Evolutionary conservation across 1,140 invertebrate genomes (phyloP), one percentile per base, ranked within the genome.

Genomic region (Penaeus japonicus): DNA sequence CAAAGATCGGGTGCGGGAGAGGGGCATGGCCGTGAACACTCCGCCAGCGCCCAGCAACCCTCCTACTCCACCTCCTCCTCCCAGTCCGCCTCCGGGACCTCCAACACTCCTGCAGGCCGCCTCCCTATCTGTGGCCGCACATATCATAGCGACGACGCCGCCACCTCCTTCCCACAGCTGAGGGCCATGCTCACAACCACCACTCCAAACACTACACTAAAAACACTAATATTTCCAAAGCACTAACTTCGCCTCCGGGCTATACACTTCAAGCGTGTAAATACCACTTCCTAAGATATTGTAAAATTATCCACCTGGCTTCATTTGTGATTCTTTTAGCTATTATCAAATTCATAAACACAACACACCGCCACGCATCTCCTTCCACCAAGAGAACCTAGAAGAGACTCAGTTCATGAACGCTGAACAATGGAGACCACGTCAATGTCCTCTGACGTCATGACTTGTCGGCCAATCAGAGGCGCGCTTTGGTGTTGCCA

Each of bases 1-100:
- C 39, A 93, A 90, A 84, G 93, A 93, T 62, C 93, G 91, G 18
- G 93, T 93, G 75, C 93, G 91, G 55, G 93, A 93, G 24, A 93
- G 89, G 17, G 93, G 93, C 93, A 93, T 93, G 87, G 87, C 90
- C 79, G 81, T 59, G 78, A 80, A 89, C 47, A 84, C 79, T 81
- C 89, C 89, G 86, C 89, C 84, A 75, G 70, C 73, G 12, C 59
- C 89, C 86, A 89, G 77, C 85, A 83, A 55, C 65, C 84, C 90
- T 84, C 78, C 79, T 27, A 39, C 75, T 27, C 82, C 85, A 4
- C 70, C 62, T 54, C n/a, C n/a, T n/a, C n/a, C n/a, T n/a, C 47
- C 75, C 18, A 75, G 59, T 54, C 86, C 86, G 59, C 80, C 86
- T 17, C 77, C 81, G 24, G 85, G 62, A 53, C 57, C 77, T 57